Base-by-base conservation (phyloP, 2,888 invertebrate genomes). In the Diogma glabrata region DNA sequence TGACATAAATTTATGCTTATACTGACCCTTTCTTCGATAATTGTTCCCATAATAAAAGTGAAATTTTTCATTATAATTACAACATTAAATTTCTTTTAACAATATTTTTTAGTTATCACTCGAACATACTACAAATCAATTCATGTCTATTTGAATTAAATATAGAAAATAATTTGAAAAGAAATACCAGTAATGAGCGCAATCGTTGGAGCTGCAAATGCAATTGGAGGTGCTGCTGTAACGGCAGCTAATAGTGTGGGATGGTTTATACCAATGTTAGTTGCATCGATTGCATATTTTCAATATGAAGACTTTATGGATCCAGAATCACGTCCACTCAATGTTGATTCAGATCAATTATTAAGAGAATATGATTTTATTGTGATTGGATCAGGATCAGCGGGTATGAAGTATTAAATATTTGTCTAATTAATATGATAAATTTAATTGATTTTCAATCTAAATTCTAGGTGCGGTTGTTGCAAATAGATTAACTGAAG, bases 251-350 rank as follows among this genome's bases (percentile, higher is more conserved):
- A 83, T 36, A 80, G 80, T 58, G 76, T 85, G 51, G 82, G 83
- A 9, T 86, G 87, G 81, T 86, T 91, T 66, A 77, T 90, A 40
- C 89, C 91, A 0, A 82, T 88, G 70, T 67, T 92, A 55, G 83
- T 88, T 51, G 88, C 89, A 0, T 84, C 88, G 8, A 79, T 91
- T 57, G 87, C 89, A 7, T 90, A 88, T 68, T 90, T 87, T 67
- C 87, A 89, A 64, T 88, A 82, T 65, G 90, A 90, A 61, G 90
- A 90, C 61, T 78, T 83, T 55, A 78, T 84, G 63, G 89, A 90
- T 65, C 88, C 87, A 0, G 90, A 90, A 65, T 84, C 85, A 0
- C 74, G 82, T 51, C 82, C 84, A 0, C 81, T 82, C n/a, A 80
- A 87, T 58, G 73, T 84, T 33, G 75, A 78, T 1, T 77, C 82